Evolutionary conservation across 2,888 invertebrate species (phyloP).

Genomic region (Thymelicus acteon): DNA sequence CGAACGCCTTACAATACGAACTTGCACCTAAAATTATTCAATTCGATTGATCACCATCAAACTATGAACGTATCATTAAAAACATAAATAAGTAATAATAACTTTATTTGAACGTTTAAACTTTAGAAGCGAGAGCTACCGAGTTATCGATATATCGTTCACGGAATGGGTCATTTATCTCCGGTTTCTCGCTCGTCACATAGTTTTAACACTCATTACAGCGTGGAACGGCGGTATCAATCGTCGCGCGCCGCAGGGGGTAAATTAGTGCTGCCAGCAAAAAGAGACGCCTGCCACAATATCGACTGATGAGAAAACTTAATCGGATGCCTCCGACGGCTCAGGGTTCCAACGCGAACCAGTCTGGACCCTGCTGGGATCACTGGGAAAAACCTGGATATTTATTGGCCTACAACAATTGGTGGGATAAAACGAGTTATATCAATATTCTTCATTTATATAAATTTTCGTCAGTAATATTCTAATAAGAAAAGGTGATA

Average conservation of each 20-base stretch:
- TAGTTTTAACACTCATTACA: conserved; percentile 36
- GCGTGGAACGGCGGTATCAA: conserved; percentile 26
- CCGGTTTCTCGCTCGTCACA: conserved; percentile 25
- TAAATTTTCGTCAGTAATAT: too few relatives aligned
- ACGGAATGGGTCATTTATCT: conserved; percentile 26
- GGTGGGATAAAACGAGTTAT: too few relatives aligned
- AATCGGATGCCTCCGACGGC: conserved; percentile 22
- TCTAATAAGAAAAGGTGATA: too few relatives aligned
- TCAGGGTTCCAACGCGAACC: neutral
- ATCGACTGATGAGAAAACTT: conserved; percentile 32
- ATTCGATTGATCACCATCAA: neutral
- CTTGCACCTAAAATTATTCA: too few relatives aligned
- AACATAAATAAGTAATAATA: neutral
- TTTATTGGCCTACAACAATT: too few relatives aligned
- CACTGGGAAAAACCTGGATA: too few relatives aligned
- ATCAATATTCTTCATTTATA: too few relatives aligned
- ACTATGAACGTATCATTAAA: neutral
- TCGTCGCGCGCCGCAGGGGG: conserved; percentile 49
- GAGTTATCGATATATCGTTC: conserved; percentile 2
- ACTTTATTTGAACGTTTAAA: conserved; percentile 5
- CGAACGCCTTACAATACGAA: too few relatives aligned
- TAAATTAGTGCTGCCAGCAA: conserved; percentile 58
- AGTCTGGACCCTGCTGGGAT: too few relatives aligned
- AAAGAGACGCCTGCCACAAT: conserved; percentile 44
- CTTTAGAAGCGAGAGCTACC: neutral